Evolutionary conservation across 2,113 vertebrate genomes (phyloP).

Genomic region (Cochlearius cochlearius): DNA sequence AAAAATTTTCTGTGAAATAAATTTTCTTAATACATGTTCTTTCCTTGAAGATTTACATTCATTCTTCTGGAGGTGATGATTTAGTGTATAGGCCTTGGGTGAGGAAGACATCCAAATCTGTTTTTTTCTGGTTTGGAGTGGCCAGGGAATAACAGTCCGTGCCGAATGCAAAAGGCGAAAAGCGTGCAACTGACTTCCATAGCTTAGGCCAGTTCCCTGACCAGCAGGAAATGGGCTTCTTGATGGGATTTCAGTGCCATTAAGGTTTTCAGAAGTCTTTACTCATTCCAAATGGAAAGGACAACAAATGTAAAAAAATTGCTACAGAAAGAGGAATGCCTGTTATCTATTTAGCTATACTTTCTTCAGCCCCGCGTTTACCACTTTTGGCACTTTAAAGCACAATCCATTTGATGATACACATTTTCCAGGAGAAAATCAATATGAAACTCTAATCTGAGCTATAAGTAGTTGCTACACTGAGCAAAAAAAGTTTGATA

Average conservation of each 20-base stretch:
- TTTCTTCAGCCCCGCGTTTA: background rate
- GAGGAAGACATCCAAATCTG: background rate
- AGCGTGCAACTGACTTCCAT: background rate
- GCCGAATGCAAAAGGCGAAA: background rate
- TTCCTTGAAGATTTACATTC: background rate
- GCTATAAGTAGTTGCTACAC: slow-evolving; percentile 4
- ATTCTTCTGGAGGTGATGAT: background rate
- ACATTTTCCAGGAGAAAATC: slow-evolving; percentile 39
- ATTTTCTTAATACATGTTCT: background rate
- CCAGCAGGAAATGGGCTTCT: background rate
- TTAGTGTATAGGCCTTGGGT: background rate
- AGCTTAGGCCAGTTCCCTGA: background rate
- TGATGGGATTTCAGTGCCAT: background rate
- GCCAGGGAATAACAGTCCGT: background rate
- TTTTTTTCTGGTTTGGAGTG: background rate
- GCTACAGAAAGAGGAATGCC: background rate
- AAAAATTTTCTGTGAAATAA: background rate
- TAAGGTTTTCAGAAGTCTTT: background rate
- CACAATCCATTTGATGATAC: slow-evolving; percentile 20
- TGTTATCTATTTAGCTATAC: background rate
- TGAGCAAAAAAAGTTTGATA: slow-evolving; percentile 35
- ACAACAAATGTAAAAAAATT: background rate
- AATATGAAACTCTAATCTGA: slow-evolving; percentile 32
- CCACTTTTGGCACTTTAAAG: slow-evolving; percentile 13
- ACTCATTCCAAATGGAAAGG: background rate